Base-by-base conservation (phyloP, 92 coral and sea anemone genomes). In the Epizoanthus rinbou region DNA sequence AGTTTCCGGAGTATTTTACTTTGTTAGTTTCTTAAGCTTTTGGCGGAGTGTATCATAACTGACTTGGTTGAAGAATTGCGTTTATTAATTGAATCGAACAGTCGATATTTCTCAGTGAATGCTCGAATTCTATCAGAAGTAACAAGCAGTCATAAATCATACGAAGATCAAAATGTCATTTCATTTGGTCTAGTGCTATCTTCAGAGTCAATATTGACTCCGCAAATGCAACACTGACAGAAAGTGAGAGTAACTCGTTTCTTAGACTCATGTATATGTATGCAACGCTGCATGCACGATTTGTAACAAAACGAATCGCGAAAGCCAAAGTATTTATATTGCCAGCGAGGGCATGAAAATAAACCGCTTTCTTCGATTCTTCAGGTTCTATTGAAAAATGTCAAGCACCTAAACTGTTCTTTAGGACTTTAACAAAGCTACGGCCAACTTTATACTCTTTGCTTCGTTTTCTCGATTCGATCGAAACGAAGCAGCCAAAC, bases 71-170 rank as follows among this genome's bases (percentile, higher is more conserved):
- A 50, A 10, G 14, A 78, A 60, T 62, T 78, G 6, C 14, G 63
- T 78, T 47, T 33, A 23, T 57, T 75, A 76, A 59, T 21, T 33
- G 82, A 59, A 62, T 54, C 47, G 39, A 76, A 76, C 41, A 39
- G 72, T 59, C 72, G 28, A 56, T 16, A 60, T 31, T 15, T 65
- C 47, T 69, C 47, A 39, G 19, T 37, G 22, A 28, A 24, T 78
- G 16, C 54, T 50, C 41, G 31, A 50, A 63, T 19, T 54, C 59
- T 45, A 78, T 78, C 62, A 78, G 57, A 62, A 78, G 23, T 69
- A 69, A 78, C 71, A 78, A 78, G 82, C 25, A 56, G 35, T 21
- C 72, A 78, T 78, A 78, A 78, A 78, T 78, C 82, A 78, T 39
- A n/a, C 53, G 16, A 41, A 78, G 37, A n/a, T 78, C 25, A 21